Evolutionary conservation across 2,113 vertebrate species (phyloP).

Genomic region (Sebastes fasciatus): DNA sequence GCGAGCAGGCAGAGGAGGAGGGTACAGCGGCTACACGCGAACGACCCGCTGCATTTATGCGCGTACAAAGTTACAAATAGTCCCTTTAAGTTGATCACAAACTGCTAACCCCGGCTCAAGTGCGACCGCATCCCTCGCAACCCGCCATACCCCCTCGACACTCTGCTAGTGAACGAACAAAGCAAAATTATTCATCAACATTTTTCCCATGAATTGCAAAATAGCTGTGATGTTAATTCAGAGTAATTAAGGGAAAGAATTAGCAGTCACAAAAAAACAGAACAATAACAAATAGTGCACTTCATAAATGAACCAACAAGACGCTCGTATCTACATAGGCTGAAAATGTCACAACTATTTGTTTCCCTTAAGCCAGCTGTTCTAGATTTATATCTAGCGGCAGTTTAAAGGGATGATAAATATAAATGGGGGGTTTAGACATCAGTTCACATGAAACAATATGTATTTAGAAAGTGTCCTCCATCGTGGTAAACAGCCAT

Average conservation of each 20-base stretch:
- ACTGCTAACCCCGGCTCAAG: background rate
- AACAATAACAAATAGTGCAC: background rate
- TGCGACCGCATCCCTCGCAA: background rate
- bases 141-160: background rate
- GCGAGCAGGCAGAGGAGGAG: no score
- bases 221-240: conserved; percentile 6
- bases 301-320: conserved; percentile 15
- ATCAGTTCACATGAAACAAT: conserved; percentile 45
- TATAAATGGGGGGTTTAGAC: conserved; percentile 30
- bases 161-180: background rate
- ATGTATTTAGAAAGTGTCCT: conserved; percentile 40
- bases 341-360: conserved; percentile 45
- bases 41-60: no score
- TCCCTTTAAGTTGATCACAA: background rate
- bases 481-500: conserved; percentile 56
- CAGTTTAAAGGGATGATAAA: conserved; percentile 9
- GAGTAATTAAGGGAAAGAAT: conserved; percentile 22
- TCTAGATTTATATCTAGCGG: conserved; percentile 14
- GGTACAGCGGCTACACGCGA: no score
- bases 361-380: background rate
- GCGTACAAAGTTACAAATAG: no score
- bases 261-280: background rate
- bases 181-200: conserved; percentile 5
- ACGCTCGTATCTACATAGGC: background rate
- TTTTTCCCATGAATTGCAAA: background rate